These are phyloP conservation scores for Zaprionus ghesquierei DNA, from an alignment of 1,140 invertebrate genomes.

Conservation along the genomic window DNA sequence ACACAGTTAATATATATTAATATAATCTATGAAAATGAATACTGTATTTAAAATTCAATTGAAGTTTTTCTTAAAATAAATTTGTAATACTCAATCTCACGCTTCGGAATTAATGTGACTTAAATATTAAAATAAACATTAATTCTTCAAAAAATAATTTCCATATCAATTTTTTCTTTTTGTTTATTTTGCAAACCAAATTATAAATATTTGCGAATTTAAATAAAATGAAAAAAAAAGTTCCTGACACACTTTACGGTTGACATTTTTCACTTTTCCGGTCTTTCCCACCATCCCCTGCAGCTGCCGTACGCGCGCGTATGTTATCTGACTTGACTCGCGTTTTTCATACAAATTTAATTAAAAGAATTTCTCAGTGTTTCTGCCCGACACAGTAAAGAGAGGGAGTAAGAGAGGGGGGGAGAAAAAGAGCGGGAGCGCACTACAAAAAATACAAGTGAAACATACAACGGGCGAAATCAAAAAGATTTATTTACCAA, in stretches of 20 bases:
- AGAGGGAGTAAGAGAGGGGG: too few relatives aligned
- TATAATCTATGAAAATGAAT: too few relatives aligned
- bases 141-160: too few relatives aligned
- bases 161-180: neutral
- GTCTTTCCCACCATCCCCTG: neutral
- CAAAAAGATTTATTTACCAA: slow-evolving; percentile 79
- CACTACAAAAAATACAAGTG: neutral
- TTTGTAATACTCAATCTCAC: too few relatives aligned
- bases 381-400: slow-evolving; percentile 23
- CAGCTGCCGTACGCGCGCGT: neutral
- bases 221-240: slow-evolving; percentile 3
- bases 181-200: neutral
- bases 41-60: too few relatives aligned
- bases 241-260: slow-evolving; percentile 29
- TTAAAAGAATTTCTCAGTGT: slow-evolving; percentile 70
- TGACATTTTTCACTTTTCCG: slow-evolving; percentile 36
- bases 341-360: slow-evolving; percentile 63
- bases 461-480: slow-evolving; percentile 37
- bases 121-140: too few relatives aligned
- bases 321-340: slow-evolving; percentile 39
- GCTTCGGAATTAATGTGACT: too few relatives aligned
- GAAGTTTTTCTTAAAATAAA: too few relatives aligned
- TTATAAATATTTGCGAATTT: slow-evolving; percentile 25
- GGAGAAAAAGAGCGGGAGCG: too few relatives aligned
- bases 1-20: too few relatives aligned